Evolutionary conservation across 2,888 invertebrate species (phyloP).

Genomic region (Therioaphis trifolii): DNA sequence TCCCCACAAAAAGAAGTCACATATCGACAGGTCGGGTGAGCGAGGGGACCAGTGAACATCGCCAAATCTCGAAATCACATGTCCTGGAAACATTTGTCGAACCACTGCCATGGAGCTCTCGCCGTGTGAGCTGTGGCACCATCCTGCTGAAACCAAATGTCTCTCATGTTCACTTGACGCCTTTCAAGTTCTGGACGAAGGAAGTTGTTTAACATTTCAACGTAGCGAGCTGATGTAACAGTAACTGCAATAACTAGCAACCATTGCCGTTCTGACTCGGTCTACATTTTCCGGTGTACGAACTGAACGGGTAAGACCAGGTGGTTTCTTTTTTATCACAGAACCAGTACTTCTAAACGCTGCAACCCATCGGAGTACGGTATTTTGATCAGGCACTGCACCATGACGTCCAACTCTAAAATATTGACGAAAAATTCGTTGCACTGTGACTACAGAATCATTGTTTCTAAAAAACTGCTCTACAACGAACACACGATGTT

Average conservation of each 20-base stretch:
- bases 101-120: conserved; percentile 57
- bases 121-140: conserved; percentile 63
- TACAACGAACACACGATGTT: no score
- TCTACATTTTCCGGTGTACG: conserved; percentile 7
- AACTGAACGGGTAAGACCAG: conserved; percentile 50
- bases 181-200: background rate
- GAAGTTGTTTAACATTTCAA: conserved; percentile 17
- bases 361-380: conserved; percentile 64
- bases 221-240: conserved; percentile 25
- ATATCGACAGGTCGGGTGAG: conserved; percentile 63
- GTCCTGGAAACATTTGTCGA: conserved; percentile 63
- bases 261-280: background rate
- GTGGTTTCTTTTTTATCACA: conserved; percentile 64
- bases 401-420: conserved; percentile 65
- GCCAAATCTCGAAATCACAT: conserved; percentile 63
- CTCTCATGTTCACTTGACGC: background rate
- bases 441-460: conserved; percentile 65
- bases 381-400: conserved; percentile 66
- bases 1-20: conserved; percentile 65
- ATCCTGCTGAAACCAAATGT: conserved; percentile 64
- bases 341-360: conserved; percentile 46
- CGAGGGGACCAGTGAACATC: conserved; percentile 63
- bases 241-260: background rate
- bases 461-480: no score
- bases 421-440: conserved; percentile 65